Percentiles rank a stretch among this genome's conserved stretches.
Evolutionary conservation across 2,888 invertebrate genomes (phyloP).

Genomic region (Pediacus dermestoides): DNA sequence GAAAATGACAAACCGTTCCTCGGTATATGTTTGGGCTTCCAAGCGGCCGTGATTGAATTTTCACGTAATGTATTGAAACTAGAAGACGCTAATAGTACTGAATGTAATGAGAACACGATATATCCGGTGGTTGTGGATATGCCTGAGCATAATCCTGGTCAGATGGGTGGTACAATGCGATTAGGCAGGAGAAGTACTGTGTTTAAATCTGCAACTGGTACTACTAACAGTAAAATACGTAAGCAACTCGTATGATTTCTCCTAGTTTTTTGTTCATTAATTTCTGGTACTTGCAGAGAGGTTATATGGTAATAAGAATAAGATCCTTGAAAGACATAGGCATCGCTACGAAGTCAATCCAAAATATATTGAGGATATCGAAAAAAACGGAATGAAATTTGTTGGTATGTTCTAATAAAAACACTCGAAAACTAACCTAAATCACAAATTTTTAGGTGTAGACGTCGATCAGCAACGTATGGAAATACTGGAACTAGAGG

Average conservation of each 20-base stretch:
- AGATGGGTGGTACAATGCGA: conserved; percentile 94
- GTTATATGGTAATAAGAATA: conserved; percentile 72
- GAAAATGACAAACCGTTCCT: conserved; percentile 85
- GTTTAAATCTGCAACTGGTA: conserved; percentile 60
- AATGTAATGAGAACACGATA: conserved; percentile 58
- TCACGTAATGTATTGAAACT: conserved; percentile 78
- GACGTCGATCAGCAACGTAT: conserved; percentile 83
- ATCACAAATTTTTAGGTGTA: conserved; percentile 51
- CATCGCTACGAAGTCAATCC: conserved; percentile 98
- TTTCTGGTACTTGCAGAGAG: conserved; percentile 53
- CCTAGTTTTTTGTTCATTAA: neutral
- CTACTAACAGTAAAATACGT: conserved; percentile 56
- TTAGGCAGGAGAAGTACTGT: conserved; percentile 88
- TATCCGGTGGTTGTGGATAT: conserved; percentile 92
- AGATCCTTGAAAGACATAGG: conserved; percentile 91
- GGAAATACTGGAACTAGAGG: conserved; percentile 87
- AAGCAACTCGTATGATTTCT: neutral
- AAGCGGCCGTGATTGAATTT: conserved; percentile 95
- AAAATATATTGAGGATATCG: conserved; percentile 71
- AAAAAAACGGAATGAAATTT: conserved; percentile 81
- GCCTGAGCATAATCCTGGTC: conserved; percentile 95
- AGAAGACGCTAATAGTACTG: conserved; percentile 63
- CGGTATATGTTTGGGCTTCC: conserved; percentile 96
- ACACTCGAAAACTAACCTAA: no score
- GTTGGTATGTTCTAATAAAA: conserved; percentile 59